A percentile compares a stretch with the other conserved stretches of the same genome.
Evolutionary conservation across 1,140 invertebrate genomes (phyloP).

Genomic region (Trichoplusia ni): DNA sequence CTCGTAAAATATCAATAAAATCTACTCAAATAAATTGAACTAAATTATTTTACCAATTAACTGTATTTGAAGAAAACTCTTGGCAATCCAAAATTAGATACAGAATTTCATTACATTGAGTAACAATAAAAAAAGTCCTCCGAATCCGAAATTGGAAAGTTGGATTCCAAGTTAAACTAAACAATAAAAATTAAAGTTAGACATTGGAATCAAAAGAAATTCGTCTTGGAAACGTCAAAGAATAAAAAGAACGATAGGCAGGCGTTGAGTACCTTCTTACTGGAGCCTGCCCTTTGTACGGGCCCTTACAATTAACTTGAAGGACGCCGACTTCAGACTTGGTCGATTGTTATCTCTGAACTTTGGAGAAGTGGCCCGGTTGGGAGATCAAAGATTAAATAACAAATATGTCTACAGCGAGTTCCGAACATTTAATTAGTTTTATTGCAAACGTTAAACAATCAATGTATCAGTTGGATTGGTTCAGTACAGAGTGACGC

Average conservation of each 20-base stretch:
- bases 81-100: not conserved
- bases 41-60: too few relatives aligned
- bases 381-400: conserved; percentile 28
- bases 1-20: too few relatives aligned
- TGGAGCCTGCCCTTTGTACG: conserved; percentile 18
- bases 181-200: conserved; percentile 23
- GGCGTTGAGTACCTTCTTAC: conserved; percentile 27
- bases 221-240: conserved; percentile 13
- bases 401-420: conserved; percentile 20
- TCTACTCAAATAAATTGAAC: too few relatives aligned
- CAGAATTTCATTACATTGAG: conserved; percentile 10
- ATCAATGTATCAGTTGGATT: too few relatives aligned
- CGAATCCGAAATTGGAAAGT: too few relatives aligned
- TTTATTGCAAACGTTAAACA: conserved; percentile 7
- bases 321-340: conserved; percentile 19
- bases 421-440: conserved; percentile 1
- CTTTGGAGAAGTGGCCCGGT: conserved; percentile 10
- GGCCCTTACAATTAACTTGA: conserved; percentile 23
- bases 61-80: too few relatives aligned
- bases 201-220: conserved; percentile 11
- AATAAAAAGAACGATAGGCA: conserved; percentile 8
- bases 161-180: not conserved
- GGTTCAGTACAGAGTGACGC: too few relatives aligned
- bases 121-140: not conserved
- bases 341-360: conserved; percentile 22